Base-by-base conservation (phyloP, 1,140 invertebrate genomes). In the Pseudoatta argentina region DNA sequence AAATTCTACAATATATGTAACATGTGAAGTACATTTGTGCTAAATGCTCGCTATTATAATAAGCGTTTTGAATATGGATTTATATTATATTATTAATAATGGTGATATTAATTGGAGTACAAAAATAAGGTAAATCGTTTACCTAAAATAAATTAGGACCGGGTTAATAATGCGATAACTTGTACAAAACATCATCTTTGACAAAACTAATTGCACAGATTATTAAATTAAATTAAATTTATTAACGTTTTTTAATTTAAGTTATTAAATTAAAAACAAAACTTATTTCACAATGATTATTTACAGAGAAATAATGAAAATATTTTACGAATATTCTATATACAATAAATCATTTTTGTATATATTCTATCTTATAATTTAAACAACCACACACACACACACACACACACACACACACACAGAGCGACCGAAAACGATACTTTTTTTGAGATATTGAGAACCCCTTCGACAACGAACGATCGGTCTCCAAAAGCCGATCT, bases 401-500 rank as follows among this genome's bases (percentile, higher is more conserved):
- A 24, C 2, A 27, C 27, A 30, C 27, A 30, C 27, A 30, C 27
- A 30, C 27, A 30, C 27, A 30, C 27, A 30, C 27, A 30, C 27
- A 30, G 2, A 81, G 10, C n/a, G 2, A 69, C 1, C n/a, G 18
- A 14, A 27, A 48, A 24, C 14, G 14, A 55, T 39, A 18, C 53
- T 27, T 82, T 69, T 72, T 27, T 18, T 21, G 16, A 73, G n/a
- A 61, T 75, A 75, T 83, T 75, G 79, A 83, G 69, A 75, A 61
- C 27, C 69, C 3, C 48, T 51, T 83, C 14, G 73, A 89, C 88
- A 89, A 86, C 21, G 64, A 81, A 85, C 87, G 86, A 92, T 91
- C 91, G 75, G 48, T 83, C 39, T 51, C 73, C 87, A 90, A 85
- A 90, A 91, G 87, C 75, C 73, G 71, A 72, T 63, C 83, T 77